phyloP scores from a whole-genome alignment of 2,113 vertebrate species.

The Pseudorectes ferrugineus region DNA sequence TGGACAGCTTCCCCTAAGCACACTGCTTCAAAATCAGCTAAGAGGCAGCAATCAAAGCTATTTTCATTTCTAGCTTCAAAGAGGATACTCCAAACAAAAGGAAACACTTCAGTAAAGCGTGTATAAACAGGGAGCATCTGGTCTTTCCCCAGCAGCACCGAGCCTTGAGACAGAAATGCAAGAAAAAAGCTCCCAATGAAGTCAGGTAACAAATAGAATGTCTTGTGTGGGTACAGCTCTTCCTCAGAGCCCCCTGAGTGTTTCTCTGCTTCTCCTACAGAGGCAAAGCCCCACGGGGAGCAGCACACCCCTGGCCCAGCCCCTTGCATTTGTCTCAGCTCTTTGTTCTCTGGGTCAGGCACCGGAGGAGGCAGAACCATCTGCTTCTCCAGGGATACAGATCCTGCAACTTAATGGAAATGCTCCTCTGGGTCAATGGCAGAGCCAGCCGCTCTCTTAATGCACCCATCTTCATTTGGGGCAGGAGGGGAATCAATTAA shows the following conservation, averaged over 20 bases:
- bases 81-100: neutral
- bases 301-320: neutral
- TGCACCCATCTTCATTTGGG: neutral
- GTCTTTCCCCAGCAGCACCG: neutral
- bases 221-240: neutral
- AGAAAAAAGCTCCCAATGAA: neutral
- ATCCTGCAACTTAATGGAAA: neutral
- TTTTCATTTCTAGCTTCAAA: slow-evolving; percentile 12
- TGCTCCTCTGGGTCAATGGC: slow-evolving; percentile 16
- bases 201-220: neutral
- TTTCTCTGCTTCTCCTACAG: neutral
- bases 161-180: neutral
- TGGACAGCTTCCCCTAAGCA: neutral
- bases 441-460: neutral
- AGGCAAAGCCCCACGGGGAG: neutral
- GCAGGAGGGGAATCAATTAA: neutral
- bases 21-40: neutral
- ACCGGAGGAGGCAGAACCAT: neutral
- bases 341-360: neutral
- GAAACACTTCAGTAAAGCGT: neutral
- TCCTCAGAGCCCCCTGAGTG: neutral
- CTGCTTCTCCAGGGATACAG: neutral
- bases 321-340: neutral
- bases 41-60: neutral
- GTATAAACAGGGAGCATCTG: slow-evolving; percentile 1